Evolutionary conservation across 2,797 vertebrate genomes (phyloP), one percentile per base, ranked within the genome.

Genomic region (Molossus molossus): DNA sequence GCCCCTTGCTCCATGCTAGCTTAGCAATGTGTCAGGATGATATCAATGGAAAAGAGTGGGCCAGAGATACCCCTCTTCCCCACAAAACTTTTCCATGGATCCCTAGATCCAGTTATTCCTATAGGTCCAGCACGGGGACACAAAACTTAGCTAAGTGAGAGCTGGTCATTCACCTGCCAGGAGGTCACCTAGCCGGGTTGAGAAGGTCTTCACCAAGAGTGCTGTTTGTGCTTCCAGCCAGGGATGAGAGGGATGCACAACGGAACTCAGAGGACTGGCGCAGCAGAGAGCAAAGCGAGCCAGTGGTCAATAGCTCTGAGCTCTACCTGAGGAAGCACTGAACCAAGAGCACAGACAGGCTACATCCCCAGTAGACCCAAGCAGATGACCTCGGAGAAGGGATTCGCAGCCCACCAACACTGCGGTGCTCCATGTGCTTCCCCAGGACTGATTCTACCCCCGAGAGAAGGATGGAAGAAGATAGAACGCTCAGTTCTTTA

Each of bases 91-190:
- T 82, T 40, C 17, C 8, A 1, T 69, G 67, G 57, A 33, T 67
- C 87, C 57, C 50, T n/a, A 89, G 57, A 81, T 73, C n/a, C 27
- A 57, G 8, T 73, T 90, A 25, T 77, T 95, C 27, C 27, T 85
- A 10, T 37, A 27, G 40, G 18, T 20, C 12, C 67, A 60, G 13
- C 0, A 0, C 20, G 7, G 10, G 69, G 12, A 58, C 58, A 84
- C 14, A 48, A 53, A 91, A n/a, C 6, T 90, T 79, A 91, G 75
- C 20, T n/a, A 82, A 65, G 23, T 76, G 33, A 89, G 58, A 62
- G 15, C n/a, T 60, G 33, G n/a, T 69, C 84, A 57, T 1, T 29
- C 33, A 7, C 50, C 40, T 91, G 25, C 6, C 57, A 76, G 40
- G 27, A 69, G 17, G 27, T 58, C 70, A 48, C n/a, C 55, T 57